These are phyloP conservation scores for Hirundichthys speculiger DNA, from an alignment of 2,113 vertebrate species.

Conservation along the genomic window DNA sequence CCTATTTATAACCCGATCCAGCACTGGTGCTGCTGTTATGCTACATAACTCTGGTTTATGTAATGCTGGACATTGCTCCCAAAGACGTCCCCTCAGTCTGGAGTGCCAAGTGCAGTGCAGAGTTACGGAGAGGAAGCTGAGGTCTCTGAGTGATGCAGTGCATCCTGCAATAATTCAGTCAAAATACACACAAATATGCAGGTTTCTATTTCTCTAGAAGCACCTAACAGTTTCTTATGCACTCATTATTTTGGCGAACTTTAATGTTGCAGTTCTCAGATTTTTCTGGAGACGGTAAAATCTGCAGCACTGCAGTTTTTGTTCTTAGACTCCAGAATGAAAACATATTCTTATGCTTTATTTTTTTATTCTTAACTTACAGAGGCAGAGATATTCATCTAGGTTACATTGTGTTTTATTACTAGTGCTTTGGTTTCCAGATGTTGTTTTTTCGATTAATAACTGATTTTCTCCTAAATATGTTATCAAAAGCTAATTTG, in stretches of 20 bases:
- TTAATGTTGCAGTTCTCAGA: no score
- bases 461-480: no score
- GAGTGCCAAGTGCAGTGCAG: constrained; percentile 31
- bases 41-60: constrained; percentile 44
- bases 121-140: constrained; percentile 38
- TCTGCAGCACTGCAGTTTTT: no score
- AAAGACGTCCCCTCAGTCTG: constrained; percentile 31
- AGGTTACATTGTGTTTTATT: no score
- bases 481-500: no score
- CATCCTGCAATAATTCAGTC: constrained; percentile 38
- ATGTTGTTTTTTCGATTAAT: no score
- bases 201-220: constrained; percentile 17
- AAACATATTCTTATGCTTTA: no score
- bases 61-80: constrained; percentile 48
- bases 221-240: neutral
- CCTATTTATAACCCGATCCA: constrained; percentile 68
- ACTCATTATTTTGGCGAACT: neutral
- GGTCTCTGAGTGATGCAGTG: constrained; percentile 55
- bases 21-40: constrained; percentile 44
- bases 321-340: no score
- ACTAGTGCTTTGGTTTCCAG: no score
- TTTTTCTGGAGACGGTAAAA: no score
- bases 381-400: no score
- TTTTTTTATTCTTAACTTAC: no score
- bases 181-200: constrained; percentile 21